Evolutionary conservation across 2,113 vertebrate genomes (phyloP).

Genomic region (Labeo catla): DNA sequence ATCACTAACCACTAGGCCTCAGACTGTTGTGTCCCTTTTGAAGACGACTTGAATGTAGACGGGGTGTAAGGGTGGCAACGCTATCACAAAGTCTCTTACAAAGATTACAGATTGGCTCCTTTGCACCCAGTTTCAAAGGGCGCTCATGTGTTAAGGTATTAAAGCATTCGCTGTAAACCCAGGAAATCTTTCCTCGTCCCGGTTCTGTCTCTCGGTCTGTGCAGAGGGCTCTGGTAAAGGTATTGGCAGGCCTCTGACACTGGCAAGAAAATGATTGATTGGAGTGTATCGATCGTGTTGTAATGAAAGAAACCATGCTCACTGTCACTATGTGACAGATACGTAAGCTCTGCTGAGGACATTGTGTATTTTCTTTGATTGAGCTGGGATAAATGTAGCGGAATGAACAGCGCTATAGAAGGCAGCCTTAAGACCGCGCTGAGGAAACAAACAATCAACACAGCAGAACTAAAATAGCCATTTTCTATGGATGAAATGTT

Average conservation of each 20-base stretch:
- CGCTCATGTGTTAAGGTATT: slow-evolving; percentile 18
- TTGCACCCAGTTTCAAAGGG: slow-evolving; percentile 28
- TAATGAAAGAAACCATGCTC: slow-evolving; percentile 36
- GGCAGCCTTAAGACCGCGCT: not conserved
- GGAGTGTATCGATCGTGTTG: slow-evolving; percentile 31
- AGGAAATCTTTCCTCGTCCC: not conserved
- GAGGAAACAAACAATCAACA: not conserved
- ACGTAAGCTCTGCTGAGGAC: not conserved
- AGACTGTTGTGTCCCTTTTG: not conserved
- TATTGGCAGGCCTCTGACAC: slow-evolving; percentile 28
- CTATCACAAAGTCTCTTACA: slow-evolving; percentile 16
- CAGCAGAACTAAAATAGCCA: not conserved
- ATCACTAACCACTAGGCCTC: not conserved
- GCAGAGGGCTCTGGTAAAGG: slow-evolving; percentile 19
- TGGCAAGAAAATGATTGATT: slow-evolving; percentile 35
- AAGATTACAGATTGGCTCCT: slow-evolving; percentile 29
- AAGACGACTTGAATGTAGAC: not conserved
- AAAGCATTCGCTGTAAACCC: not conserved
- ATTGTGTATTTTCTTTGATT: slow-evolving; percentile 26
- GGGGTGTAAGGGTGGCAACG: not conserved
- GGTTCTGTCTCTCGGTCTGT: not conserved
- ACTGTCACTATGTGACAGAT: slow-evolving; percentile 34
- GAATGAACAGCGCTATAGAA: slow-evolving; percentile 15
- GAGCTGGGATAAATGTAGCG: slow-evolving; percentile 22
- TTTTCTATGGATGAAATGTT: not conserved